Conservation (phyloP, 2,888 invertebrate genomes). For the Machimus atricapillus region DNA sequence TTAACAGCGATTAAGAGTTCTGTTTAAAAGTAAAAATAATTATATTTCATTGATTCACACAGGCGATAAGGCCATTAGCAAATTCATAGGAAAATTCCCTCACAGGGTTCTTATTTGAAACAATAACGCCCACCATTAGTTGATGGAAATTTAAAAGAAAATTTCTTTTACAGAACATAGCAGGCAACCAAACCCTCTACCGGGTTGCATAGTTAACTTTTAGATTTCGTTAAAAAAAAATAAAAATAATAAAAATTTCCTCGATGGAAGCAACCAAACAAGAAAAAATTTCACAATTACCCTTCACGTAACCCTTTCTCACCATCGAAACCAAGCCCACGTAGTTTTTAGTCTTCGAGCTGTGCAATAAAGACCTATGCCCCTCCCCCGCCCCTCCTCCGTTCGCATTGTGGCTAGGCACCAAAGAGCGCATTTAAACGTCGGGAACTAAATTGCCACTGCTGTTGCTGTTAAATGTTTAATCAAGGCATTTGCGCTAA, state of each 20-base stretch:
- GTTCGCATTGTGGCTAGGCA: background rate
- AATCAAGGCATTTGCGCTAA: conserved; percentile 47
- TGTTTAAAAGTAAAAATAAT: background rate
- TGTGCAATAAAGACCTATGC: background rate
- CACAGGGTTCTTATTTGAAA: background rate
- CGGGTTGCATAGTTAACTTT: background rate
- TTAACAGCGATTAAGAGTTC: background rate
- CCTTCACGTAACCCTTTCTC: background rate
- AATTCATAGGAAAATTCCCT: background rate
- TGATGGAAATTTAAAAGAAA: background rate
- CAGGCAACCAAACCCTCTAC: background rate
- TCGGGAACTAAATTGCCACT: conserved; percentile 42
- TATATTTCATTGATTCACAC: background rate
- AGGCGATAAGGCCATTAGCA: background rate
- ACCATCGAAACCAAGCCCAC: background rate
- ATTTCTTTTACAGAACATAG: background rate
- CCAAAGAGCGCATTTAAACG: conserved; percentile 22
- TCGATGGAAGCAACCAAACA: background rate
- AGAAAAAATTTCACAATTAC: background rate
- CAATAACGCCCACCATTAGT: background rate
- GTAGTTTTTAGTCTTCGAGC: background rate
- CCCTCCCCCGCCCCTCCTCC: background rate
- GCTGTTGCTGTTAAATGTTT: conserved; percentile 36
- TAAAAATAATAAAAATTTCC: background rate
- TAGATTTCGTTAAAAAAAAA: background rate